A percentile compares a stretch with the other conserved stretches of the same genome.
These are phyloP conservation scores for Microcebus jonahi DNA, from an alignment of 2,113 vertebrate species.

Conservation along the genomic window DNA sequence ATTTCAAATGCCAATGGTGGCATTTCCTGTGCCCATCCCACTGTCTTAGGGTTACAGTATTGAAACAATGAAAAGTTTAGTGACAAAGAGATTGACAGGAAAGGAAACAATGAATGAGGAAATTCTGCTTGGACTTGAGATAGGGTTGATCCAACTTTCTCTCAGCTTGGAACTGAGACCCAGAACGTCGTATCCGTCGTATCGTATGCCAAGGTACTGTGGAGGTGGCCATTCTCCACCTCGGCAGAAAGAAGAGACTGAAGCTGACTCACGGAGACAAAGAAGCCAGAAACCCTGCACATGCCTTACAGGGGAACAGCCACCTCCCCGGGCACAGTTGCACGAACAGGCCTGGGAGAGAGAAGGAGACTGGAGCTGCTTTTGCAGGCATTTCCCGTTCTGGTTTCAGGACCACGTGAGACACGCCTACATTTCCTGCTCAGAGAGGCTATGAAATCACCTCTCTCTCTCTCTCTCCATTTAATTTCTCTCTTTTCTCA, in stretches of 20 bases:
- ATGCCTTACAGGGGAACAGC: fast-evolving
- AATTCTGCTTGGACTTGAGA: background rate
- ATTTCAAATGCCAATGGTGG: background rate
- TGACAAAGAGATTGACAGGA: background rate
- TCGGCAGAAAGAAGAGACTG: background rate
- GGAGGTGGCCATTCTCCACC: background rate
- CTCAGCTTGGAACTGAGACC: background rate
- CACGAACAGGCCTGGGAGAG: fast-evolving
- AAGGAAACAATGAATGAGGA: background rate
- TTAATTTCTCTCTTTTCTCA: background rate
- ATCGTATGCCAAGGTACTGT: too few species aligned
- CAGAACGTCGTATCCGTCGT: background rate
- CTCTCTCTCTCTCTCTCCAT: background rate
- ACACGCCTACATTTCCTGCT: background rate
- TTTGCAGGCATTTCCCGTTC: background rate
- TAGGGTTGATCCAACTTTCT: background rate
- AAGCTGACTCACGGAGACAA: background rate
- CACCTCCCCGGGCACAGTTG: fast-evolving
- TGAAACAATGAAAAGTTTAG: background rate
- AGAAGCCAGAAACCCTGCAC: background rate
- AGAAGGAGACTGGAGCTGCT: background rate
- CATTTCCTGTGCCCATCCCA: background rate
- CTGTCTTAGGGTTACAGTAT: background rate
- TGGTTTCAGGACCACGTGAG: background rate
- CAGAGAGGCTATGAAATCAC: background rate